Evolutionary conservation across 2,113 vertebrate genomes (phyloP), one percentile per base, ranked within the genome.

Genomic region (Porphyrio hochstetteri): DNA sequence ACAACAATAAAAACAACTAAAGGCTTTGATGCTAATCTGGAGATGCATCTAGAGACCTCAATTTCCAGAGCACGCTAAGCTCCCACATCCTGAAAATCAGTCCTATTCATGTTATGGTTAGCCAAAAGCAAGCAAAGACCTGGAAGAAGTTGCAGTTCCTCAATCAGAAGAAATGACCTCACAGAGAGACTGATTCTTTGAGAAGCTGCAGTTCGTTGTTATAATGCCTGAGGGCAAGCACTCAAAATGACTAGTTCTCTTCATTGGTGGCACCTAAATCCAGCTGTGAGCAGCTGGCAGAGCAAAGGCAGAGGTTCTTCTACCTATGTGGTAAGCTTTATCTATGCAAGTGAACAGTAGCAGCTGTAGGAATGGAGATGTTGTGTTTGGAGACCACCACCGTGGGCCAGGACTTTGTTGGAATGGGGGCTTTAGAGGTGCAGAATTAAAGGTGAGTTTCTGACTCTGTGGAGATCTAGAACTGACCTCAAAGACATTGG

Each of bases 171-270:
- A 69, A 87, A 56, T 0, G 0, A 8, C 17, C 27, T 68, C 0
- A 0, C 23, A n/a, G 20, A 10, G 20, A 59, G 16, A 24, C 23
- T 0, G 0, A 31, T 16, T 55, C 14, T 36, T 59, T 11, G 14
- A 48, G 20, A 23, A 48, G 48, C 21, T 46, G 56, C 11, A 57
- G 19, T 13, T 50, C 23, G 36, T 81, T 70, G 10, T 53, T 74
- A 24, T 29, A 87, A 52, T 23, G 28, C 28, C 24, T 40, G 46
- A 71, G 60, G 31, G 38, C 8, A 21, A 40, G 38, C 14, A 74
- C 10, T 16, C 57, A n/a, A 82, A 92, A 8, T 3, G 5, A 67
- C 4, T 65, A 76, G 0, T 3, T 16, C 13, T 35, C 27, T 44
- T 35, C 65, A 65, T 3, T 9, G 29, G 15, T 8, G 17, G 31